Percentiles rank a stretch among this genome's conserved stretches.
Conservation (phyloP, 2,888 invertebrate genomes). For the Pyrochroa serraticornis region DNA sequence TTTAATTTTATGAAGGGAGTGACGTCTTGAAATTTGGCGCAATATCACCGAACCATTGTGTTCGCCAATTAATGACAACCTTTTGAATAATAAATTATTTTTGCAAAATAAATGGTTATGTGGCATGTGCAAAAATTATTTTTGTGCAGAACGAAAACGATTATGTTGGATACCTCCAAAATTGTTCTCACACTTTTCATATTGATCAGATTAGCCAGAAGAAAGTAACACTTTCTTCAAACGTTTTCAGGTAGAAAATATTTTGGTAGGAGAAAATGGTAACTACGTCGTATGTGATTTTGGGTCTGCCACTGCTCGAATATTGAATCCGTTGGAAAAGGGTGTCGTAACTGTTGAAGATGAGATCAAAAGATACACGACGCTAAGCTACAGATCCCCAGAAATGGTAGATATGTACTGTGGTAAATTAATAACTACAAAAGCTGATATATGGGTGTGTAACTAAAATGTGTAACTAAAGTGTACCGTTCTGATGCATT, state of each 20-base stretch:
- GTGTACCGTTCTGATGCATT: too few relatives aligned
- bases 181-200: too few relatives aligned
- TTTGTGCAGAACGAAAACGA: too few relatives aligned
- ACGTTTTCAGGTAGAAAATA: conserved; percentile 78
- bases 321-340: conserved; percentile 70
- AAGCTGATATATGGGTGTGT: conserved; percentile 85
- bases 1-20: too few relatives aligned
- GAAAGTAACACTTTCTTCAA: background rate
- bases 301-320: conserved; percentile 88
- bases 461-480: background rate
- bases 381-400: conserved; percentile 86
- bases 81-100: too few relatives aligned
- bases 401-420: conserved; percentile 94
- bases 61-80: too few relatives aligned
- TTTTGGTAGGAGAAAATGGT: conserved; percentile 78
- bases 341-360: conserved; percentile 78
- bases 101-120: too few relatives aligned
- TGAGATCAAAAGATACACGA: conserved; percentile 87
- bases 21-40: too few relatives aligned
- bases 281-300: conserved; percentile 91
- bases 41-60: too few relatives aligned
- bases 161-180: too few relatives aligned
- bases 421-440: conserved; percentile 81
- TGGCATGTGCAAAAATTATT: too few relatives aligned
- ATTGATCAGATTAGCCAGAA: too few relatives aligned